These are phyloP conservation scores for Papilio xuthus DNA, from an alignment of 1,140 invertebrate genomes.

Conservation along the genomic window DNA sequence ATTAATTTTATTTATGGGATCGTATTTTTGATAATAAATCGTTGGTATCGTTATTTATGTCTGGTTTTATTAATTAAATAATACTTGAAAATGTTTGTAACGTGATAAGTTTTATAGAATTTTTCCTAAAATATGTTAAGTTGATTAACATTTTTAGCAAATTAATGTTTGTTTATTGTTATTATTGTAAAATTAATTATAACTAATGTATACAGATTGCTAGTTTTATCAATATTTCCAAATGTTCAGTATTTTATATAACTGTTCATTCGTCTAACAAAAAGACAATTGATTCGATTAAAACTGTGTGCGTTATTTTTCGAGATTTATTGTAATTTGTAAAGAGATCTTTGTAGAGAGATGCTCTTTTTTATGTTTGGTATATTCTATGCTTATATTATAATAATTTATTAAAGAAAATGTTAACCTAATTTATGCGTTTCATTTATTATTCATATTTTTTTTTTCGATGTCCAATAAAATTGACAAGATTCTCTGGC, in stretches of 20 bases:
- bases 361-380: neutral
- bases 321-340: constrained; percentile 10
- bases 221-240: neutral
- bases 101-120: neutral
- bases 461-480: too few species aligned
- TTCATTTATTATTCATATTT: neutral
- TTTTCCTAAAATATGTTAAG: neutral
- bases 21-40: neutral
- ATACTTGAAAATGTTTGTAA: neutral
- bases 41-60: constrained; percentile 7
- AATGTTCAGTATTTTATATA: constrained; percentile 41
- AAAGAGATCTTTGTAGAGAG: neutral
- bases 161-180: neutral
- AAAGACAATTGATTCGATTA: constrained; percentile 50
- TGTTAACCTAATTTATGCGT: neutral
- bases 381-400: neutral
- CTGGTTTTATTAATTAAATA: neutral
- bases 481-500: too few species aligned
- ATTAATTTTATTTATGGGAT: neutral
- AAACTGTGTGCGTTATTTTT: constrained; percentile 45
- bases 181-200: neutral
- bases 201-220: neutral
- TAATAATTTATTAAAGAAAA: constrained; percentile 3
- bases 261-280: constrained; percentile 59
- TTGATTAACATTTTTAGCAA: neutral